Percentiles rank a stretch among this genome's conserved stretches.
phyloP scores from a whole-genome alignment of 2,113 vertebrate species.

The Typhlomys cinereus region DNA sequence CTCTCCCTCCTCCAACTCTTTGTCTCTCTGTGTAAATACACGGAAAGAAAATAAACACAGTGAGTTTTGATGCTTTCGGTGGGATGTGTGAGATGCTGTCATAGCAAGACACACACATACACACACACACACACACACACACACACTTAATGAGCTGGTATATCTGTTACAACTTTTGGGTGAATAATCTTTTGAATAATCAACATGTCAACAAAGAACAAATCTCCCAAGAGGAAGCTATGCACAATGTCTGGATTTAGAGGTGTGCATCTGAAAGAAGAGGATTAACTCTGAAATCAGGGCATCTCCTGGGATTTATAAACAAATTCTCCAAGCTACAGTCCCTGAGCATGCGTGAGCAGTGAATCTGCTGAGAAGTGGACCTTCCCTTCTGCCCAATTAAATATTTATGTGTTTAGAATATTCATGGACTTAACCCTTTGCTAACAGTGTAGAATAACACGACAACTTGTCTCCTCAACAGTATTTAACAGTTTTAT shows the following conservation, averaged over 20 bases:
- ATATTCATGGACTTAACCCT: neutral
- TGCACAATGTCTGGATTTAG: neutral
- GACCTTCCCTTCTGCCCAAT: neutral
- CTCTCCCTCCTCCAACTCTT: neutral
- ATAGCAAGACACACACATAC: too few relatives aligned
- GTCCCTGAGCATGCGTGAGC: neutral
- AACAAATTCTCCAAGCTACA: neutral
- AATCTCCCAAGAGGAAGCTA: neutral
- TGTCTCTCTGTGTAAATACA: too few relatives aligned
- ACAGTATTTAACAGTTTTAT: too few relatives aligned
- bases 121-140: too few relatives aligned
- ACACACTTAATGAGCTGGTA: too few relatives aligned
- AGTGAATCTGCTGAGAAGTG: neutral
- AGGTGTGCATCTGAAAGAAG: neutral
- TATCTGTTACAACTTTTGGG: neutral
- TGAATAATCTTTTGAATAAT: constrained; percentile 38
- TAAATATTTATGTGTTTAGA: constrained; percentile 11
- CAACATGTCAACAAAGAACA: neutral
- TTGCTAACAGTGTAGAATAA: neutral
- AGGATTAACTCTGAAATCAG: too few relatives aligned
- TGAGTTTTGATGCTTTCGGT: constrained; percentile 4
- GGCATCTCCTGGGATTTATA: neutral
- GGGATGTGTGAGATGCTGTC: too few relatives aligned
- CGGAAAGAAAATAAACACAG: neutral
- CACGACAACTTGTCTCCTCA: neutral